Conservation (phyloP, 2,888 invertebrate genomes). For the Tanaodytes sp. region DNA sequence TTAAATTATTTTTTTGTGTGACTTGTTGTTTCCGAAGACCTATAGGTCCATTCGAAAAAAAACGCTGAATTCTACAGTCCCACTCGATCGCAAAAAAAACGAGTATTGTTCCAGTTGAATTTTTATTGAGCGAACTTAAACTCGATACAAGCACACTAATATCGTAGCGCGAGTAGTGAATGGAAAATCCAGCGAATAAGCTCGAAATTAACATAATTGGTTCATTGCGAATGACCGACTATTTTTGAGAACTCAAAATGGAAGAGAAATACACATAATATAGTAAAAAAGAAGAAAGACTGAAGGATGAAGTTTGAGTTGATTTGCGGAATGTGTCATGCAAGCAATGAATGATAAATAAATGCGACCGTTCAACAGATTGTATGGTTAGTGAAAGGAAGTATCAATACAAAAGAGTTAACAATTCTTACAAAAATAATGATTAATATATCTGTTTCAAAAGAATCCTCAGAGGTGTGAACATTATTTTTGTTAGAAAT, state of each 20-base stretch:
- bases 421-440: not conserved
- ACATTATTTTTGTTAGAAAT: too few species aligned
- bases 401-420: slow-evolving; percentile 1
- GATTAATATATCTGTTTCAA: too few species aligned
- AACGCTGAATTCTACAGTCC: slow-evolving; percentile 67
- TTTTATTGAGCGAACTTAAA: slow-evolving; percentile 12
- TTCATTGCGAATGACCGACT: not conserved
- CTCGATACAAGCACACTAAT: slow-evolving; percentile 41
- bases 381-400: not conserved
- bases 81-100: slow-evolving; percentile 59
- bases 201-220: slow-evolving; percentile 21
- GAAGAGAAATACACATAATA: too few species aligned
- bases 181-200: slow-evolving; percentile 61
- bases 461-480: too few species aligned
- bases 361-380: slow-evolving; percentile 19
- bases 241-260: too few species aligned
- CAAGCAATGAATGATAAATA: slow-evolving; percentile 35
- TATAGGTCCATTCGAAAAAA: slow-evolving; percentile 23
- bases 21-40: slow-evolving; percentile 24
- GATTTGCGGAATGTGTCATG: not conserved
- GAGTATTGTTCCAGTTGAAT: slow-evolving; percentile 16
- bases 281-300: too few species aligned
- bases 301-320: too few species aligned
- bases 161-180: slow-evolving; percentile 60
- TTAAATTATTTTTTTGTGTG: slow-evolving; percentile 5